phyloP scores from a whole-genome alignment of 2,888 invertebrate species.

The Cephus pygmeus region DNA sequence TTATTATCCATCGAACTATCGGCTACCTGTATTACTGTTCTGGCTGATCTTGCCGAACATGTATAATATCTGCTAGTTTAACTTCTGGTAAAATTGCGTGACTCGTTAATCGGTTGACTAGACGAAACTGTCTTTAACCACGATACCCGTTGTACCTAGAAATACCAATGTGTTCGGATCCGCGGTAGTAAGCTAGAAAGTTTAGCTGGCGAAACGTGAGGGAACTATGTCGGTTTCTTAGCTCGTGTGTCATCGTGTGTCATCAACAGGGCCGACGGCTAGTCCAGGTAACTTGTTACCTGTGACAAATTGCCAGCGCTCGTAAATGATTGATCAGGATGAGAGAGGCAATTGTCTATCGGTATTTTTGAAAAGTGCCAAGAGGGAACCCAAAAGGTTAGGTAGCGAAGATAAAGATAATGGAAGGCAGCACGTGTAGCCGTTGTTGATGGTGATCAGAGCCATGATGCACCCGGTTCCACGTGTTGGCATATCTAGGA shows the following conservation, averaged over 20 bases:
- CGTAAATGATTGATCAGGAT: slow-evolving; percentile 57
- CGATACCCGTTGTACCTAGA: background rate
- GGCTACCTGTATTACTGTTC: background rate
- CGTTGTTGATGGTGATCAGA: background rate
- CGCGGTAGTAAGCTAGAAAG: background rate
- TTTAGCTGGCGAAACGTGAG: background rate
- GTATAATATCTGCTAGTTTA: background rate
- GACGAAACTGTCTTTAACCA: background rate
- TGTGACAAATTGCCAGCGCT: slow-evolving; percentile 48
- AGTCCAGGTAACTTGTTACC: slow-evolving; percentile 48
- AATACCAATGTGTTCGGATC: background rate
- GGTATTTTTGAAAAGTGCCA: background rate
- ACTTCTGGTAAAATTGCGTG: background rate
- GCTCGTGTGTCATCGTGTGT: slow-evolving; percentile 39
- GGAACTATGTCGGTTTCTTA: background rate
- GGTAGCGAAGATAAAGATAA: background rate
- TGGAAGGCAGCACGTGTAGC: background rate
- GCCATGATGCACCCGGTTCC: background rate
- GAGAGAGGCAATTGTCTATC: slow-evolving; percentile 43
- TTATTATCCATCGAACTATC: background rate
- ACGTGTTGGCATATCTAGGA: background rate
- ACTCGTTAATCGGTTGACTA: background rate
- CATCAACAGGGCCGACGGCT: slow-evolving; percentile 41
- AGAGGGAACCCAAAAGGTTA: background rate
- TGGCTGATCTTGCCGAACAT: background rate